Evolutionary conservation across 2,888 invertebrate species (phyloP).

Genomic region (Philereme transversata): DNA sequence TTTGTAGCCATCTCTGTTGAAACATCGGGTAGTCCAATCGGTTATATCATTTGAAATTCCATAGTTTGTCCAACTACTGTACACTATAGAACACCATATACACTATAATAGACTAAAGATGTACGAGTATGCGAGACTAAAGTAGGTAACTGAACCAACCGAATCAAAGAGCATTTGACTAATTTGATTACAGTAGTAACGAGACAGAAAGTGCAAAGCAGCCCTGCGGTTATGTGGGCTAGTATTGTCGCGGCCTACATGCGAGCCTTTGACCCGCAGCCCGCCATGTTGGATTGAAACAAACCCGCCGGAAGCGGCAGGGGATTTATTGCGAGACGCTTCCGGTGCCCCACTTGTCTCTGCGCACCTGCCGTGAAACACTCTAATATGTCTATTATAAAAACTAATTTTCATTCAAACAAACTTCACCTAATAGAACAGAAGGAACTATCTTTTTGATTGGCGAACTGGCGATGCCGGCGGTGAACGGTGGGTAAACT

Average conservation of each 20-base stretch:
- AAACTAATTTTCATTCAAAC: not conserved
- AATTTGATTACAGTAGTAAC: not conserved
- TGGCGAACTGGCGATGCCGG: too few species aligned
- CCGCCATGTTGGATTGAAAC: constrained; percentile 55
- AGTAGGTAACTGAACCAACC: too few species aligned
- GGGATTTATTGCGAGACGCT: constrained; percentile 67
- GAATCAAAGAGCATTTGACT: not conserved
- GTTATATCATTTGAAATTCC: too few species aligned
- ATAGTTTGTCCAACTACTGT: too few species aligned
- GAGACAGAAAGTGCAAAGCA: constrained; percentile 14
- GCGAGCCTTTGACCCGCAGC: constrained; percentile 40
- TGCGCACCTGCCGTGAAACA: constrained; percentile 57
- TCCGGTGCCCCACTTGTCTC: constrained; percentile 65
- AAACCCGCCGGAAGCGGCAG: constrained; percentile 63
- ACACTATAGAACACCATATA: too few species aligned
- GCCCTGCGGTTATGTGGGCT: constrained; percentile 25
- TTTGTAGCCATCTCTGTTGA: too few species aligned
- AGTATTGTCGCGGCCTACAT: constrained; percentile 31
- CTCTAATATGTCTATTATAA: constrained; percentile 17
- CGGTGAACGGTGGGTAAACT: too few species aligned
- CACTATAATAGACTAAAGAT: too few species aligned
- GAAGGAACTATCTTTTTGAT: not conserved
- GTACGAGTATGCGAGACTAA: too few species aligned
- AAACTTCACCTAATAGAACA: too few species aligned
- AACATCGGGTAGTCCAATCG: too few species aligned